Base-by-base conservation (phyloP, 2,888 invertebrate species). In the Pheosia tremula region DNA sequence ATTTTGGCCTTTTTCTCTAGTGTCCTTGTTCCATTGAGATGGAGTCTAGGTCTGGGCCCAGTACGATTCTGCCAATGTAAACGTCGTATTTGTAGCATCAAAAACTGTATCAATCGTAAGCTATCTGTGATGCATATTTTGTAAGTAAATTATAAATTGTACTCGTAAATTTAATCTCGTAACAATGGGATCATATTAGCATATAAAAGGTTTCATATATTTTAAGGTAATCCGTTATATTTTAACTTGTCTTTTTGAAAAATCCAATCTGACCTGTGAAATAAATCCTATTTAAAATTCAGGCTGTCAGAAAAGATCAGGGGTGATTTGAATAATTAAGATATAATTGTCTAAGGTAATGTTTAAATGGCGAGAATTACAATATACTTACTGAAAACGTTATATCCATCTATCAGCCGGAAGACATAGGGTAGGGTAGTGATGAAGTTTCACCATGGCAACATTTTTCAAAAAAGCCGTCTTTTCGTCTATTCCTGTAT, bases 171-270 rank as follows among this genome's bases (percentile, higher is more conserved):
- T 92, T 93, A 93, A 93, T 93, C 91, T 89, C 87, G 91, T 90
- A 91, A 92, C 92, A 91, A 93, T 92, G 86, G 89, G 87, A 90
- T 91, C 88, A 85, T 91, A 93, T 93, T 93, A 93, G 89, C 93
- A 93, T 93, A 93, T 91, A 93, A 92, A 93, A 92, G 91, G 92
- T 89, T 91, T 91, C 92, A 91, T 89, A 93, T 92, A 93, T 93
- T 90, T 92, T 90, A 91, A 90, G 90, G 86, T 89, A 89, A 92
- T 90, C 91, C 90, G 89, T 89, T 90, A 89, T 90, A 91, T 90
- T 91, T 91, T 89, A 91, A 90, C 90, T 89, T 91, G 91, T 90
- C 86, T 89, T 83, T 80, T 83, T 85, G 88, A 87, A 89, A 89
- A 87, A 24, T 87, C 86, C 82, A 86, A 85, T 84, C 84, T 87